A percentile compares a stretch with the other conserved stretches of the same genome.
phyloP scores from a whole-genome alignment of 2,888 invertebrate genomes.

The Adineta ricciae region DNA sequence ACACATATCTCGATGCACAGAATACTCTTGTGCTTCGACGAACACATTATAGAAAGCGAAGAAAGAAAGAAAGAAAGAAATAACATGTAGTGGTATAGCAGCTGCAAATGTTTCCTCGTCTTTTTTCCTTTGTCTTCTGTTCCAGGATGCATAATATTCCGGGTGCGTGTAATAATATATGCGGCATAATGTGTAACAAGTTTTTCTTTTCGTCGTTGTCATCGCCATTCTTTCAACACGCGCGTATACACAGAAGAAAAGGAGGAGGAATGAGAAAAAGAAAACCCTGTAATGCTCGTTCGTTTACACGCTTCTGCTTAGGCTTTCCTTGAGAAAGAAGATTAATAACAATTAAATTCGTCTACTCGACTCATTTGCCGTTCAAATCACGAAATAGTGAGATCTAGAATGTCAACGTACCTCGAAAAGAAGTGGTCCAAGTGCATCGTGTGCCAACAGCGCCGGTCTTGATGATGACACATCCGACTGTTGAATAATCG shows the following conservation, averaged over 20 bases:
- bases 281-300: not conserved
- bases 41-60: not conserved
- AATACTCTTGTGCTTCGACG: not conserved
- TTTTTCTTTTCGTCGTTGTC: not conserved
- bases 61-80: not conserved
- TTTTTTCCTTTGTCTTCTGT: not conserved
- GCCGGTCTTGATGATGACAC: slow-evolving; percentile 81
- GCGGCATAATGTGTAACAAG: not conserved
- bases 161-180: not conserved
- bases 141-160: not conserved
- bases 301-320: not conserved
- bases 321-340: not conserved
- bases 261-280: not conserved
- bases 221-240: not conserved
- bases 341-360: not conserved
- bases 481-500: slow-evolving; percentile 83
- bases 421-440: slow-evolving; percentile 64
- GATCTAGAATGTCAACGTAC: slow-evolving; percentile 47
- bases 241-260: not conserved
- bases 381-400: not conserved
- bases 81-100: not conserved
- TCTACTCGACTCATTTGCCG: not conserved
- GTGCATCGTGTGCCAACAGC: slow-evolving; percentile 62
- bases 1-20: not conserved
- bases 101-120: not conserved